phyloP scores from a whole-genome alignment of 2,797 vertebrate species.

The Cichlasoma orientale region DNA sequence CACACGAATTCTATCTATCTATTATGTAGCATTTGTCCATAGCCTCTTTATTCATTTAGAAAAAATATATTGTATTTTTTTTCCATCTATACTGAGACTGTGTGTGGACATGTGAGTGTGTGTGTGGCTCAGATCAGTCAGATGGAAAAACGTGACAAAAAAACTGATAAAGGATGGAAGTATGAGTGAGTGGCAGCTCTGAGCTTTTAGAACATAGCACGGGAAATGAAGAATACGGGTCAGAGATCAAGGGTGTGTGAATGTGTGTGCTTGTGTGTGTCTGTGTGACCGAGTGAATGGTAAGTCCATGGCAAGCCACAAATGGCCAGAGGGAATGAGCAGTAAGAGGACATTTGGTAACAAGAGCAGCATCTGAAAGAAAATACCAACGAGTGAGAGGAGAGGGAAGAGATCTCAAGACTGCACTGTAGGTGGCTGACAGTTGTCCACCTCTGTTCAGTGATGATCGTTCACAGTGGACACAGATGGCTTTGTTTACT shows the following conservation, averaged over 20 bases:
- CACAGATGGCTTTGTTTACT: too few relatives aligned
- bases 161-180: not conserved
- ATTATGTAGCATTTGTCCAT: not conserved
- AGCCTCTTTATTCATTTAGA: not conserved
- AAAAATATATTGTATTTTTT: not conserved
- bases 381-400: not conserved
- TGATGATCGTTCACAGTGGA: too few relatives aligned
- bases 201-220: constrained; percentile 3
- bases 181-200: constrained; percentile 1
- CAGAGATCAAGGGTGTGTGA: constrained; percentile 24
- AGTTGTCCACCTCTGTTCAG: too few relatives aligned
- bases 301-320: not conserved
- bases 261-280: not conserved
- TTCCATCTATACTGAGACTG: not conserved
- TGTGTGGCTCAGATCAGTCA: not conserved
- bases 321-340: constrained; percentile 5
- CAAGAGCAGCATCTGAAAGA: constrained; percentile 25
- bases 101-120: not conserved
- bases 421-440: too few relatives aligned
- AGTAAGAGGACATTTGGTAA: constrained; percentile 16
- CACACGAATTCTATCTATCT: too few relatives aligned
- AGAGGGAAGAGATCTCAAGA: too few relatives aligned
- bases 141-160: not conserved
- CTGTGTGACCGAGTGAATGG: not conserved
- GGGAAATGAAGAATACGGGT: constrained; percentile 6